phyloP scores from a whole-genome alignment of 2,888 invertebrate species.

The Lasioglossum leucozonium region DNA sequence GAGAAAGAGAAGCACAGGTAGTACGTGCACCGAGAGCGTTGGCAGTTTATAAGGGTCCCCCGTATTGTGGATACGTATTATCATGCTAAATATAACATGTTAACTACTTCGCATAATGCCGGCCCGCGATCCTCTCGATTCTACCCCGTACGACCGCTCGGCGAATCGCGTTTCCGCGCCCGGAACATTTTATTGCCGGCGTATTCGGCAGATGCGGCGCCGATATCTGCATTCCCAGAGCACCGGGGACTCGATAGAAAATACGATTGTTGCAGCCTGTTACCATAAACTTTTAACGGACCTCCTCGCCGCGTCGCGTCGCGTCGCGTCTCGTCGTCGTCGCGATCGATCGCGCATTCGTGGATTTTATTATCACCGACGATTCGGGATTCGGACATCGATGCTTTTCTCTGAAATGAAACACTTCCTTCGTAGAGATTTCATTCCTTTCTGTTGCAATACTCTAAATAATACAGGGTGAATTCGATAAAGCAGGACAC shows the following conservation, averaged over 20 bases:
- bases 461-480: too few relatives aligned
- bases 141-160: conserved; percentile 63
- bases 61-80: conserved; percentile 83
- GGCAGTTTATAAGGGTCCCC: conserved; percentile 84
- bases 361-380: neutral
- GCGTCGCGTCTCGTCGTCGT: neutral
- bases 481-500: too few relatives aligned
- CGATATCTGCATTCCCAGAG: conserved; percentile 33
- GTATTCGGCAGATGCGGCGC: conserved; percentile 62
- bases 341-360: neutral
- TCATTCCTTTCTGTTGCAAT: too few relatives aligned
- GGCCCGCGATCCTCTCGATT: conserved; percentile 69
- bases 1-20: conserved; percentile 11
- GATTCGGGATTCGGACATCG: too few relatives aligned
- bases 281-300: neutral
- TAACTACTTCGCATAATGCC: conserved; percentile 89
- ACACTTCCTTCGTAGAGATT: too few relatives aligned
- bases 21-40: conserved; percentile 76
- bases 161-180: conserved; percentile 71
- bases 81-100: conserved; percentile 85
- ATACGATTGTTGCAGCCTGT: conserved; percentile 4
- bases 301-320: neutral
- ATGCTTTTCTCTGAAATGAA: too few relatives aligned
- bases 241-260: neutral
- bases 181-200: conserved; percentile 71